phyloP scores from a whole-genome alignment of 2,113 vertebrate genomes.

The Chascanopsetta lugubris region DNA sequence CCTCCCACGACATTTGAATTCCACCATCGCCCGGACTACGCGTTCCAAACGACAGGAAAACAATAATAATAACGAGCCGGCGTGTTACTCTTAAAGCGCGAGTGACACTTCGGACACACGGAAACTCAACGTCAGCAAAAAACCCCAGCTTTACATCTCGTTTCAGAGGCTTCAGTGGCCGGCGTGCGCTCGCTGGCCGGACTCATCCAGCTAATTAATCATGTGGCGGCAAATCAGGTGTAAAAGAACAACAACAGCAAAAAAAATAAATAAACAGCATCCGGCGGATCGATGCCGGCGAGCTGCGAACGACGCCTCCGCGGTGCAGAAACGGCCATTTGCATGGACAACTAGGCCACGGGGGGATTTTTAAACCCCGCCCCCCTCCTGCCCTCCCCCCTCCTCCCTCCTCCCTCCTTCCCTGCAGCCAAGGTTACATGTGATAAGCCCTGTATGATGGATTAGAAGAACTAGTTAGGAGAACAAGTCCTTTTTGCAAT shows the following conservation, averaged over 20 bases:
- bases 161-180: slow-evolving; percentile 17
- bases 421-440: slow-evolving; percentile 27
- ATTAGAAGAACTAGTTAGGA: slow-evolving; percentile 57
- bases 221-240: no score
- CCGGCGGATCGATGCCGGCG: no score
- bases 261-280: no score
- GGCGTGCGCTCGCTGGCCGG: slow-evolving; percentile 5
- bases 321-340: slow-evolving; percentile 3
- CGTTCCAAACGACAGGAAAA: no score
- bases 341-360: slow-evolving; percentile 6
- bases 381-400: no score
- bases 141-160: slow-evolving; percentile 21
- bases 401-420: no score
- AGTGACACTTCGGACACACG: slow-evolving; percentile 18
- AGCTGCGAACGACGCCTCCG: not conserved
- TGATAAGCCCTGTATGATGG: slow-evolving; percentile 44
- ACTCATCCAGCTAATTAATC: not conserved
- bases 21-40: no score
- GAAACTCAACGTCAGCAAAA: slow-evolving; percentile 37
- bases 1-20: no score
- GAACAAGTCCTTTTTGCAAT: slow-evolving; percentile 49
- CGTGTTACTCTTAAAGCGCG: slow-evolving; percentile 1
- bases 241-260: no score
- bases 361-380: slow-evolving; percentile 12
- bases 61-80: no score